Conservation (phyloP, 2,888 invertebrate species). For the Lacanobia wlatinum region DNA sequence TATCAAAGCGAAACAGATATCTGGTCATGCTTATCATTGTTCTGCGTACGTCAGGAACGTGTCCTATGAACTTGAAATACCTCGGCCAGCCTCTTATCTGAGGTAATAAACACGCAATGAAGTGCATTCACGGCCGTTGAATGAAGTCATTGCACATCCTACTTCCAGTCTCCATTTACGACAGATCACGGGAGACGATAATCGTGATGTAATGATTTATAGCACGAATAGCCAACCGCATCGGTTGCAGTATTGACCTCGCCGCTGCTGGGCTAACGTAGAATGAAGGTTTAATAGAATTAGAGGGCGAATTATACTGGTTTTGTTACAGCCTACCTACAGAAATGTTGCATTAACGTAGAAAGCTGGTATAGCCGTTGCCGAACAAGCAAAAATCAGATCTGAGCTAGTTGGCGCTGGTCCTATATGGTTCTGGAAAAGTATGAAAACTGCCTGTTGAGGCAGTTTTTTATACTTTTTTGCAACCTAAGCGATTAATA, state of each 20-base stretch:
- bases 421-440: too few relatives aligned
- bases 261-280: neutral
- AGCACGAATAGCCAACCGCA: neutral
- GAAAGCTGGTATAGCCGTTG: neutral
- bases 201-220: conserved; percentile 16
- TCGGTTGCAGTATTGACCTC: neutral
- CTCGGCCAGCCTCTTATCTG: neutral
- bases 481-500: neutral
- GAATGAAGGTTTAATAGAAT: neutral
- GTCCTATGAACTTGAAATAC: conserved; percentile 2
- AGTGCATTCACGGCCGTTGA: neutral
- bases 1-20: neutral
- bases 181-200: conserved; percentile 25
- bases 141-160: conserved; percentile 11
- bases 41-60: neutral
- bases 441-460: too few relatives aligned
- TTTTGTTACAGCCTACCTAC: neutral
- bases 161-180: conserved; percentile 18
- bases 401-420: neutral
- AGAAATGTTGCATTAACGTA: neutral
- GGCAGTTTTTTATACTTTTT: too few relatives aligned
- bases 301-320: neutral
- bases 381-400: neutral
- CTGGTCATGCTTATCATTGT: neutral
- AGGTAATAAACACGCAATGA: conserved; percentile 10